A percentile compares a stretch with the other conserved stretches of the same genome.
Evolutionary conservation across 2,888 invertebrate genomes (phyloP).

Genomic region (Copidosoma aretas): DNA sequence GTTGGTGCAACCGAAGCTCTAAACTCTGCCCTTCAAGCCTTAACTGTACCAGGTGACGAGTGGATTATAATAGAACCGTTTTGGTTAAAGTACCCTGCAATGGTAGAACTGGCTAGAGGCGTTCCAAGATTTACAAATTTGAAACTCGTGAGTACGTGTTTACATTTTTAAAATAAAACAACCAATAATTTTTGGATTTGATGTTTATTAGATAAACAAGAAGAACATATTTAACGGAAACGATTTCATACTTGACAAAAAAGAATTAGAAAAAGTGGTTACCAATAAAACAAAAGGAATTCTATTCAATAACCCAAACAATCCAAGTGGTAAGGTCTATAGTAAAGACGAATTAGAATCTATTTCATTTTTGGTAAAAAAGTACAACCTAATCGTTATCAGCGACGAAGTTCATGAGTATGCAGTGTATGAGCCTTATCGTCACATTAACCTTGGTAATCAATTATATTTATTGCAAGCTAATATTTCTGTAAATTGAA

Average conservation of each 20-base stretch:
- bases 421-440: not conserved
- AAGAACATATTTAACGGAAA: too few relatives aligned
- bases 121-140: conserved; percentile 7
- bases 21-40: not conserved
- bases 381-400: conserved; percentile 65
- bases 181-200: too few relatives aligned
- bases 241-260: not conserved
- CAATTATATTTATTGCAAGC: not conserved
- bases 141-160: not conserved
- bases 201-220: not conserved
- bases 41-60: not conserved
- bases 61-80: not conserved
- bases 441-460: not conserved
- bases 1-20: not conserved
- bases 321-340: conserved; percentile 94
- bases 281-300: conserved; percentile 90
- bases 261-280: conserved; percentile 80
- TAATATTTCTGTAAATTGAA: too few relatives aligned
- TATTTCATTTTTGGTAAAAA: conserved; percentile 88
- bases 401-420: not conserved
- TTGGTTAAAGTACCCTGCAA: not conserved
- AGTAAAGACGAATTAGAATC: conserved; percentile 71
- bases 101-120: not conserved
- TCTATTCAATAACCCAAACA: conserved; percentile 96
- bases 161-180: too few relatives aligned